phyloP scores from a whole-genome alignment of 2,888 invertebrate species.

The Callinectes sapidus region DNA sequence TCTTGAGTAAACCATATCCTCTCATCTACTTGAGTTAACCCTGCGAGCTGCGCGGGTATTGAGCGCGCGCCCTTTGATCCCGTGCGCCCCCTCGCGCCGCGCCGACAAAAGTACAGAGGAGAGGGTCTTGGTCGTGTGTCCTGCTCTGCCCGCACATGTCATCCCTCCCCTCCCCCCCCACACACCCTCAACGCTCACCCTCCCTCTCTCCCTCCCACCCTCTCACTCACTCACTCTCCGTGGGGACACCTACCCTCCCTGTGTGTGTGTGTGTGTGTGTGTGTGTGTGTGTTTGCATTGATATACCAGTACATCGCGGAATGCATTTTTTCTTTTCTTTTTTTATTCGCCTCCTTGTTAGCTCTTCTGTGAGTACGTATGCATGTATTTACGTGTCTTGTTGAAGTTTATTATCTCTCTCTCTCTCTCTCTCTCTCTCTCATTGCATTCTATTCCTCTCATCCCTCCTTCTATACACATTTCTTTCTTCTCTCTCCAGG shows the following conservation, averaged over 20 bases:
- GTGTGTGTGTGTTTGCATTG: background rate
- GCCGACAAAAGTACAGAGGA: constrained; percentile 9
- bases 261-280: constrained; percentile 15
- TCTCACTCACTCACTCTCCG: constrained; percentile 12
- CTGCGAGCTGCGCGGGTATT: constrained; percentile 44
- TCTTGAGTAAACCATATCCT: constrained; percentile 62
- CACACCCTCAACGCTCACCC: background rate
- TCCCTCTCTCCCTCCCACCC: background rate
- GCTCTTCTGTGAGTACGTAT: background rate
- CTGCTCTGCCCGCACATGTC: background rate
- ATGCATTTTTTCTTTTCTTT: background rate
- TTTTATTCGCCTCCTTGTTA: background rate
- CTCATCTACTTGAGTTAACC: constrained; percentile 63
- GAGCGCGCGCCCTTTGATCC: constrained; percentile 58
- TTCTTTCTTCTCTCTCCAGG: background rate
- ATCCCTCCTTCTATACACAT: background rate
- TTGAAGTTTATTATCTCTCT: background rate
- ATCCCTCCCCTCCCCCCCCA: background rate
- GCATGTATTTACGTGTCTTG: too few species aligned
- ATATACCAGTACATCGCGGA: background rate
- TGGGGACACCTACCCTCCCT: background rate
- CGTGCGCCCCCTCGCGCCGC: constrained; percentile 41
- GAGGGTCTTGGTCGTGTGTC: constrained; percentile 26
- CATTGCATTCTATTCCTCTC: background rate
- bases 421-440: constrained; percentile 28